Percentiles rank a stretch among this genome's conserved stretches.
phyloP scores from a whole-genome alignment of 1,140 invertebrate genomes.

The Bicyclus anynana region DNA sequence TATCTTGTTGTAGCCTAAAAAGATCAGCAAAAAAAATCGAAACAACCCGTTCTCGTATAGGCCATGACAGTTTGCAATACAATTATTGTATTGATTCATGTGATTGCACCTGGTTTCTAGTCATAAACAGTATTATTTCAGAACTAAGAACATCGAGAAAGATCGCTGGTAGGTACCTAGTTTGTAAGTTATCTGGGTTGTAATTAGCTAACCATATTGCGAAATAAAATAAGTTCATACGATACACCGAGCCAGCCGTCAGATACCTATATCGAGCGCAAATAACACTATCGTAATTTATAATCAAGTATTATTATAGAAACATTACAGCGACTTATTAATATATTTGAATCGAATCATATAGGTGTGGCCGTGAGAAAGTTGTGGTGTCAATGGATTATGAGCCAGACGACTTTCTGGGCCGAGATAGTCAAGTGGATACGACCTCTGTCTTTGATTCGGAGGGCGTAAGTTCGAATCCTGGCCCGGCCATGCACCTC shows the following conservation, averaged over 20 bases:
- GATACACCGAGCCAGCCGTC: neutral
- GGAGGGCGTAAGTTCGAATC: too few species aligned
- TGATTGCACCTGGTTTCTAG: conserved; percentile 20
- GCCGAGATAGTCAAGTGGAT: too few species aligned
- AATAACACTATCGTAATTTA: neutral
- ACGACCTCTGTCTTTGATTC: too few species aligned
- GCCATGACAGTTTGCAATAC: too few species aligned
- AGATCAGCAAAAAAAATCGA: neutral
- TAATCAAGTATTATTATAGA: neutral
- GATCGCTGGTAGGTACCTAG: conserved; percentile 2
- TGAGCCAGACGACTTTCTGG: too few species aligned
- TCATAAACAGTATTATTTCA: conserved; percentile 25
- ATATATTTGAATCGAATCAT: neutral
- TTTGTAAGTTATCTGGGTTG: conserved; percentile 10
- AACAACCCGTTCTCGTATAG: too few species aligned
- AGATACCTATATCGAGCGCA: conserved; percentile 3
- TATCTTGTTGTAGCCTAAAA: conserved; percentile 9
- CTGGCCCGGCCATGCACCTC: too few species aligned
- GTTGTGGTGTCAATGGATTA: neutral
- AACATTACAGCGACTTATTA: neutral
- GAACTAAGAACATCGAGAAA: conserved; percentile 18
- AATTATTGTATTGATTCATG: conserved; percentile 6
- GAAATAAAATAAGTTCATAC: conserved; percentile 28
- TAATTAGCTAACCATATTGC: conserved; percentile 49
- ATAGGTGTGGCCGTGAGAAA: conserved; percentile 18